Evolutionary conservation across 2,113 vertebrate genomes (phyloP), one percentile per base, ranked within the genome.

Genomic region (Sisor rabdophorus): DNA sequence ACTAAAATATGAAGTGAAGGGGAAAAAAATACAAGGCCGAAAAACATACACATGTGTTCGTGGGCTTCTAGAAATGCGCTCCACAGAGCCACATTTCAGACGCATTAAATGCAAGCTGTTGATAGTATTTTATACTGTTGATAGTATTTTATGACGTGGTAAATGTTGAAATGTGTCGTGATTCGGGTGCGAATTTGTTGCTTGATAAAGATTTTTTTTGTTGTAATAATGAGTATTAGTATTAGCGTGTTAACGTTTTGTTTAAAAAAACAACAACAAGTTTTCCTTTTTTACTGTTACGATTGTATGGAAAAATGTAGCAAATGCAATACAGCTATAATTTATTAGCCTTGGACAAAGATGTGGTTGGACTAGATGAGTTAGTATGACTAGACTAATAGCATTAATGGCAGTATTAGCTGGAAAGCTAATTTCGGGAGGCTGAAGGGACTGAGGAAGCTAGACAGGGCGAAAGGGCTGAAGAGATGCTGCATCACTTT

Each of bases 1-100:
- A 83, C 71, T 81, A 85, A 86, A 87, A 87, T 82, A 86, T 88
- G 85, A 85, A 81, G 79, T 84, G 81, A 79, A 77, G 75, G 74
- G 48, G 32, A 50, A 77, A 75, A 84, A 78, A 85, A 77, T 50
- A 71, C 72, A 81, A 30, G 74, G 69, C 61, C 55, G 44, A 59
- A 64, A 73, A 9, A 55, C 64, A 47, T 73, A 81, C 68, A 70
- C 55, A 69, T 73, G 56, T 40, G 32, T 55, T 71, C 80, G 32
- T 71, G 61, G 78, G 72, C 50, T n/a, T 83, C 17, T 56, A 56
- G 73, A 24, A 36, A 72, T 53, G 63, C 19, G 32, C 11, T 22
- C 22, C 24, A 48, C 40, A 74, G 68, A 84, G 74, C 73, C 47
- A 71, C 30, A 59, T 40, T 73, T 28, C 7, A 26, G 28, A 22